Percentiles rank a stretch among this genome's conserved stretches.
Evolutionary conservation across 23 tunicate species (phyloP).

Genomic region (Halocynthia aurantium): DNA sequence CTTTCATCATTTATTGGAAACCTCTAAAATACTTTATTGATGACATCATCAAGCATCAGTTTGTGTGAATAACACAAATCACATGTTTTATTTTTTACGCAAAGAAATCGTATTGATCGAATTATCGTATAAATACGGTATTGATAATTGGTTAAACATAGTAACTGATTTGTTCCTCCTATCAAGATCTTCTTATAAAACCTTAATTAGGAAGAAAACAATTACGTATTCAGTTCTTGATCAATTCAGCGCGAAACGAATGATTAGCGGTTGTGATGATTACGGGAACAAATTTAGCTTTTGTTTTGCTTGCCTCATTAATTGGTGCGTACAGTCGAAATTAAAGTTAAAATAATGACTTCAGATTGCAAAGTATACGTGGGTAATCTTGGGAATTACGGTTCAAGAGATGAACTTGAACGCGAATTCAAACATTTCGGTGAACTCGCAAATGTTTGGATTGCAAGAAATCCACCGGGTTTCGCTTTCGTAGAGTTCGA

Average conservation of each 20-base stretch:
- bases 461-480: slow-evolving; percentile 25
- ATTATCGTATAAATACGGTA: no score
- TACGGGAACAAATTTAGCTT: not conserved
- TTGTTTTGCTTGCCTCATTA: not conserved
- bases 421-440: slow-evolving; percentile 17
- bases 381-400: slow-evolving; percentile 22
- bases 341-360: not conserved
- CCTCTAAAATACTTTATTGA: no score
- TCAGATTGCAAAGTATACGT: slow-evolving; percentile 18
- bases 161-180: no score
- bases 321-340: not conserved
- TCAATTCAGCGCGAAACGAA: slow-evolving; percentile 10
- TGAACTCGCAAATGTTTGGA: slow-evolving; percentile 10
- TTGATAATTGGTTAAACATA: no score
- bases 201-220: no score
- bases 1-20: no score
- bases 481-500: not conserved
- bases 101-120: no score
- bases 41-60: no score
- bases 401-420: slow-evolving; percentile 22
- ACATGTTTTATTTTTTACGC: no score
- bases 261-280: slow-evolving; percentile 9
- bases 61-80: no score
- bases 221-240: not conserved
- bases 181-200: no score